These are phyloP conservation scores for Ochlodes sylvanus DNA, from an alignment of 2,888 invertebrate species.

Conservation along the genomic window DNA sequence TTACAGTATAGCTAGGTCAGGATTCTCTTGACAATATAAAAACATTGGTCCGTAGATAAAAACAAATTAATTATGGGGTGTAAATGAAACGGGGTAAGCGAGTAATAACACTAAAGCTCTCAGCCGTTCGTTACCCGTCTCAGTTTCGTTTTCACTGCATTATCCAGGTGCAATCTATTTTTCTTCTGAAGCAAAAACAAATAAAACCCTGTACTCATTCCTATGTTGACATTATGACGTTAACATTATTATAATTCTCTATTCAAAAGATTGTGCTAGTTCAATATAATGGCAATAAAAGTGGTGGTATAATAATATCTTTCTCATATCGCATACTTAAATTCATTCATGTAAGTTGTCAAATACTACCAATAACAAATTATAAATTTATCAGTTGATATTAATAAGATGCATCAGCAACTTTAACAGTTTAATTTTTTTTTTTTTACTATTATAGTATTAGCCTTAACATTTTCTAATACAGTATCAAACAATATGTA, in stretches of 20 bases:
- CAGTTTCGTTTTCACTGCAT: constrained; percentile 80
- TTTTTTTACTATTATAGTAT: no score
- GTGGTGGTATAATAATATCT: no score
- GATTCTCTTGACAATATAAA: constrained; percentile 57
- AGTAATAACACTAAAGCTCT: constrained; percentile 76
- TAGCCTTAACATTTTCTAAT: no score
- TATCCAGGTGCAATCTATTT: constrained; percentile 85
- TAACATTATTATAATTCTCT: background rate
- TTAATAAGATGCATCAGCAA: no score
- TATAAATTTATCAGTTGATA: no score
- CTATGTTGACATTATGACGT: constrained; percentile 26
- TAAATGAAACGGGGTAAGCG: constrained; percentile 80
- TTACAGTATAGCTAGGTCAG: background rate
- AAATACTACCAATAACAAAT: no score
- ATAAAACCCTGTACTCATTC: constrained; percentile 59
- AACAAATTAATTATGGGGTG: constrained; percentile 60
- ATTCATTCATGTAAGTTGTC: no score
- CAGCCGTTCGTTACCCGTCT: constrained; percentile 76
- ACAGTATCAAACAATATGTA: no score
- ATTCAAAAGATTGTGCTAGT: no score
- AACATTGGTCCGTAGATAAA: constrained; percentile 46
- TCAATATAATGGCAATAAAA: no score
- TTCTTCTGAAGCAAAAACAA: constrained; percentile 85
- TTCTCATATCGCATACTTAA: no score
- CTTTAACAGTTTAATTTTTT: no score